Evolutionary conservation across 1,140 invertebrate genomes (phyloP).

Genomic region (Trichonephila clavipes): DNA sequence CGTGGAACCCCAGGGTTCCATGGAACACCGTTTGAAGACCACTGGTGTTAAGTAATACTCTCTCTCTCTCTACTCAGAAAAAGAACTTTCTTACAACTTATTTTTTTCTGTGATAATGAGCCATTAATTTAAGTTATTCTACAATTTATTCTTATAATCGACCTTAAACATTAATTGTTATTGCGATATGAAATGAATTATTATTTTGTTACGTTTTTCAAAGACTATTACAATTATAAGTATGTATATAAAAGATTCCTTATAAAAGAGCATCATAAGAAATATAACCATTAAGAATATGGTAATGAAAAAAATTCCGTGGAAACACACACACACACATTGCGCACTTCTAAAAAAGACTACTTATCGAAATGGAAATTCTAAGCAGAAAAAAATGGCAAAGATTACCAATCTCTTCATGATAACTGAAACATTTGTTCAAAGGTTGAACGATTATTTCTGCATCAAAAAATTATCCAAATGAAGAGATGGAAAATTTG

Average conservation of each 20-base stretch:
- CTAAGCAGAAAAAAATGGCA: neutral
- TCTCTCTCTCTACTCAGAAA: neutral
- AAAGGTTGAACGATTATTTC: neutral
- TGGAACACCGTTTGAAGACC: too few relatives aligned
- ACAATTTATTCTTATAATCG: too few relatives aligned
- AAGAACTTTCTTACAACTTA: neutral
- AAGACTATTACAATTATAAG: neutral
- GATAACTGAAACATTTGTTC: conserved; percentile 22
- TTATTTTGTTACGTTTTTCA: neutral
- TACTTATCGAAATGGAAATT: neutral
- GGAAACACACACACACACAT: too few relatives aligned
- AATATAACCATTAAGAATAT: neutral
- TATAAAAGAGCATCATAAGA: neutral
- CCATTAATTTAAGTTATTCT: too few relatives aligned
- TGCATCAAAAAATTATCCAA: neutral
- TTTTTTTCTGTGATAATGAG: neutral
- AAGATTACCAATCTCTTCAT: neutral
- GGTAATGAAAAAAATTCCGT: neutral
- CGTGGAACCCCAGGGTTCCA: too few relatives aligned
- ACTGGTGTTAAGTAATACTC: too few relatives aligned
- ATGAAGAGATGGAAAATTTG: conserved; percentile 5
- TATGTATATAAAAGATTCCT: neutral
- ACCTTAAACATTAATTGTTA: too few relatives aligned
- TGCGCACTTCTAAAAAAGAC: neutral
- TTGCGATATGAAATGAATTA: too few relatives aligned